Evolutionary conservation across 1,140 invertebrate genomes (phyloP), one percentile per base, ranked within the genome.

Genomic region (Chlorops oryzae): DNA sequence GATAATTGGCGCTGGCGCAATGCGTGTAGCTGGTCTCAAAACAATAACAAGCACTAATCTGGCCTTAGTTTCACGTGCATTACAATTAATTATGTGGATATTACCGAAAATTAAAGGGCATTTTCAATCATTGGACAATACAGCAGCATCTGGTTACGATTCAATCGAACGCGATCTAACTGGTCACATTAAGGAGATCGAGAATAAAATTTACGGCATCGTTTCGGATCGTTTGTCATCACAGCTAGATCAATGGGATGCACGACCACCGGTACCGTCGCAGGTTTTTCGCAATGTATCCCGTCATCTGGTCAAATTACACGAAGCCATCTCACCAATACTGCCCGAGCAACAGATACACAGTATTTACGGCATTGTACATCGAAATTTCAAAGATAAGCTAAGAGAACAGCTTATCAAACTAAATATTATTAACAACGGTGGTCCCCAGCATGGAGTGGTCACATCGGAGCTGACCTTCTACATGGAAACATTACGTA

Each of bases 1-100:
- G 47, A 91, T 99, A 21, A 76, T 98, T 20, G 94, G 94, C 41
- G 96, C 94, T 24, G 94, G 93, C 24, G 95, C 96, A 2, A 82
- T 98, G 62, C 86, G 92, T 64, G 85, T 92, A 52, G 92, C 92
- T 15, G 94, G 95, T 1, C 75, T 98, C 34, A 98, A 96, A 77
- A 96, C 92, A 37, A 99, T 99, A 41, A 95, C 92, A 1, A 94
- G 88, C 53, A 90, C 87, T 34, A 97, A 96, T 77, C 76, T 98
- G 52, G 94, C 92, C 7, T 74, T 98, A 51, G 90, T 93, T 1
- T 91, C 90, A 7, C 80, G 96, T 54, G 94, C 87, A 74, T 69
- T 95, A 65, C 84, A 89, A 62, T 75, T 89, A 15, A 79, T 96
- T 28, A 66, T 88, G 10, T 90, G 86, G 83, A 72, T 88, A 42